Conservation (phyloP, 2,113 vertebrate species). For the Brachionichthys hirsutus region DNA sequence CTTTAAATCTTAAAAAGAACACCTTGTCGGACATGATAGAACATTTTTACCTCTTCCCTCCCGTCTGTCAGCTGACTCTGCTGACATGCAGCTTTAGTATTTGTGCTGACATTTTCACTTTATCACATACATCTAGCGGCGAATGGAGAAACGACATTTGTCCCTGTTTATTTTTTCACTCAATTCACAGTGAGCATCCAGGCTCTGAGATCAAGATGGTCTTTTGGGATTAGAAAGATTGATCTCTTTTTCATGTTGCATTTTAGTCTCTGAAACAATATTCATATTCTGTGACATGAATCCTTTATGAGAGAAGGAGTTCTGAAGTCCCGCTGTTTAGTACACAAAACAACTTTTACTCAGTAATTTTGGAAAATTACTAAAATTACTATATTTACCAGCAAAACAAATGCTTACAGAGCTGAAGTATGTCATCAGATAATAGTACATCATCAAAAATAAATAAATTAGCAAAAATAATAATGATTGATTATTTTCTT, state of each 20-base stretch:
- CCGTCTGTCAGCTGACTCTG: slow-evolving; percentile 92
- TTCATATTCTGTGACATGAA: slow-evolving; percentile 58
- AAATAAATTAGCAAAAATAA: too few relatives aligned
- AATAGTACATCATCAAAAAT: too few relatives aligned
- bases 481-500: too few relatives aligned
- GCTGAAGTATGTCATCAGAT: neutral
- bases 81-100: slow-evolving; percentile 94
- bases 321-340: neutral
- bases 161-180: slow-evolving; percentile 65
- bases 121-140: slow-evolving; percentile 94
- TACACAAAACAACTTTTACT: slow-evolving; percentile 1
- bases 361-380: slow-evolving; percentile 40
- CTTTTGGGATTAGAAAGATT: slow-evolving; percentile 78
- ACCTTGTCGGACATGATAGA: slow-evolving; percentile 99
- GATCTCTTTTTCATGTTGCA: slow-evolving; percentile 68
- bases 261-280: slow-evolving; percentile 77
- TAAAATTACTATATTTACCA: neutral
- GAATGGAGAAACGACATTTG: slow-evolving; percentile 86
- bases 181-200: slow-evolving; percentile 73
- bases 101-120: slow-evolving; percentile 99
- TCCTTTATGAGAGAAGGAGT: slow-evolving; percentile 37
- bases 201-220: slow-evolving; percentile 76
- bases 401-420: slow-evolving; percentile 19
- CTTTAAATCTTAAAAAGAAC: slow-evolving; percentile 99
- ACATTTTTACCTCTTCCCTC: slow-evolving; percentile 97